A percentile compares a stretch with the other conserved stretches of the same genome.
Evolutionary conservation across 2,888 invertebrate species (phyloP).

Genomic region (Acanthosepion pharaonis): DNA sequence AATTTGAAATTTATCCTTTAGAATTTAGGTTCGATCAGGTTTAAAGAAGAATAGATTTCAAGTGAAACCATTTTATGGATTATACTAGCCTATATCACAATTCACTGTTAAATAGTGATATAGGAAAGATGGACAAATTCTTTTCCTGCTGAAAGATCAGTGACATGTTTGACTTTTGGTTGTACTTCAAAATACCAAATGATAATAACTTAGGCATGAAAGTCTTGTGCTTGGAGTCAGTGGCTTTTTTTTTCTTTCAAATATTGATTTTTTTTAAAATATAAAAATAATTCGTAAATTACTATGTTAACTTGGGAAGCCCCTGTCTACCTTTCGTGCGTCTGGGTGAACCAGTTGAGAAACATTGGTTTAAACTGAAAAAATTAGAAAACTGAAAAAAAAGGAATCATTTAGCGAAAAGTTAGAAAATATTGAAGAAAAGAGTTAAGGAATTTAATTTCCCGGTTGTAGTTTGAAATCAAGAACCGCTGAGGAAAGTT

Average conservation of each 20-base stretch:
- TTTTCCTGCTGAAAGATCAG: background rate
- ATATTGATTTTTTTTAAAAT: too few relatives aligned
- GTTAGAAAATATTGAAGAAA: background rate
- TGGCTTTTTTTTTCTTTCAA: too few relatives aligned
- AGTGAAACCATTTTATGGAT: background rate
- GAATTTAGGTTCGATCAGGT: background rate
- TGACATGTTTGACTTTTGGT: background rate
- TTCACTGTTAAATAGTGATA: background rate
- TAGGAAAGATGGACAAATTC: background rate
- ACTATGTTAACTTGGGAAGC: too few relatives aligned
- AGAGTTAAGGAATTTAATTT: background rate
- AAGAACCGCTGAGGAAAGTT: background rate
- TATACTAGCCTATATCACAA: background rate
- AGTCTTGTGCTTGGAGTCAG: too few relatives aligned
- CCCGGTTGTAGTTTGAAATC: background rate
- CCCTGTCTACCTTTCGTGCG: too few relatives aligned
- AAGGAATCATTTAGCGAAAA: background rate
- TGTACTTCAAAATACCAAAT: background rate
- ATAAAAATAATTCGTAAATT: too few relatives aligned
- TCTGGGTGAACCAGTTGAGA: too few relatives aligned
- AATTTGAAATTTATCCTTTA: background rate
- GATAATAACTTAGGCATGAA: background rate
- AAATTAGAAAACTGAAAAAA: background rate
- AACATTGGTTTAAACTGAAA: background rate
- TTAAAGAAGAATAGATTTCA: background rate